Percentiles rank a stretch among this genome's conserved stretches.
Conservation (phyloP, 35 echinoderm and acorn worm species). For the Heliocidaris erythrogramma region DNA sequence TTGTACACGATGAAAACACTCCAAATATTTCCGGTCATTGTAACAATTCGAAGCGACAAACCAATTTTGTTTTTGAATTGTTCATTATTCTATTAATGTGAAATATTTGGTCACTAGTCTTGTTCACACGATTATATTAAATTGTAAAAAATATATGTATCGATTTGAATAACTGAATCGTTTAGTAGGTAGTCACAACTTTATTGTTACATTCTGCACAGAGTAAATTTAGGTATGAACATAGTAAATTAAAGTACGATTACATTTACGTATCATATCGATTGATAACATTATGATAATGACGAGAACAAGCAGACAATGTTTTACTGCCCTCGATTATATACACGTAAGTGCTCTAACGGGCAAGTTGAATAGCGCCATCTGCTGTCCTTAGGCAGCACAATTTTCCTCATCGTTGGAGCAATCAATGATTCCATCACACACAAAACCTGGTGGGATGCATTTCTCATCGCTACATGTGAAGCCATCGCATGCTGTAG, state of each 20-base stretch:
- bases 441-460: background rate
- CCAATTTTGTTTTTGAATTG: background rate
- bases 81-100: too few relatives aligned
- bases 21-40: background rate
- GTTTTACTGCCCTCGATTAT: background rate
- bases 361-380: background rate
- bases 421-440: background rate
- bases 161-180: too few relatives aligned
- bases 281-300: background rate
- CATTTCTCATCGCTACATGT: conserved; percentile 16
- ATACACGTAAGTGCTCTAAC: background rate
- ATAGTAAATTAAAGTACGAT: too few relatives aligned
- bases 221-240: too few relatives aligned
- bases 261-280: too few relatives aligned
- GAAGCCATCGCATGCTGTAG: conserved; percentile 25
- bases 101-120: too few relatives aligned
- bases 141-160: too few relatives aligned
- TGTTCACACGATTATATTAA: too few relatives aligned
- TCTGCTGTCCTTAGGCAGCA: conserved; percentile 16
- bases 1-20: background rate
- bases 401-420: conserved; percentile 24
- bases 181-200: too few relatives aligned
- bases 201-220: too few relatives aligned
- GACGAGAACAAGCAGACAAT: background rate
- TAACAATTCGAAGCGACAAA: background rate